Evolutionary conservation across 2,113 vertebrate species (phyloP).

Genomic region (Mirounga angustirostris): DNA sequence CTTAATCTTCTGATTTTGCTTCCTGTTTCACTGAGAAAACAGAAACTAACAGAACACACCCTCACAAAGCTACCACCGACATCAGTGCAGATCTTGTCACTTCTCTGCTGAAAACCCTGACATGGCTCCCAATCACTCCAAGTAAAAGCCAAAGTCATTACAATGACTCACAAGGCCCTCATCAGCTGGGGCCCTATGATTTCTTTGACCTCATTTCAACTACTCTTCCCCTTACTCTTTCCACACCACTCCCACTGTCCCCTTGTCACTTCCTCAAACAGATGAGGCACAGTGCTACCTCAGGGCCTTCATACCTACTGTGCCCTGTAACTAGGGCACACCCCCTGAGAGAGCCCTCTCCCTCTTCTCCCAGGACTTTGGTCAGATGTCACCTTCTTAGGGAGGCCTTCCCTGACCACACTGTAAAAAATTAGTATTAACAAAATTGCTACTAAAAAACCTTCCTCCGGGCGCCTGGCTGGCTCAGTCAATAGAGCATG

Average conservation of each 20-base stretch:
- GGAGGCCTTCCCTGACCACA: not conserved
- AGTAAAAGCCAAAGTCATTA: slow-evolving; percentile 33
- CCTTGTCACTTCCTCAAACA: not conserved
- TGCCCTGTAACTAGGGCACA: not conserved
- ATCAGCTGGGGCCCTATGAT: not conserved
- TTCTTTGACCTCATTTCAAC: not conserved
- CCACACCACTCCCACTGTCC: not conserved
- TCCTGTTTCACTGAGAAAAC: slow-evolving; percentile 10
- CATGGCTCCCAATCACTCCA: not conserved
- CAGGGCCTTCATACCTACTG: not conserved
- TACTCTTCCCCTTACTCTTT: not conserved
- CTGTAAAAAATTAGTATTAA: not conserved
- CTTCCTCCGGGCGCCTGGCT: not conserved
- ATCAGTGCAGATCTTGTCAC: not conserved
- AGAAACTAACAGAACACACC: not conserved
- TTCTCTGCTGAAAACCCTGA: not conserved
- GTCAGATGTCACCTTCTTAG: not conserved
- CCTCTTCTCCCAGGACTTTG: not conserved
- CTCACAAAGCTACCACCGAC: not conserved
- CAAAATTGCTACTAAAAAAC: not conserved
- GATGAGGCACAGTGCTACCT: not conserved
- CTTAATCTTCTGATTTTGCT: not conserved
- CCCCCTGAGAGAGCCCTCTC: not conserved
- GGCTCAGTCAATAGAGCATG: not conserved
- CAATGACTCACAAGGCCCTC: not conserved